phyloP scores from a whole-genome alignment of 37 sponge, comb jelly and placozoan genomes.

The Bolinopsis microptera region DNA sequence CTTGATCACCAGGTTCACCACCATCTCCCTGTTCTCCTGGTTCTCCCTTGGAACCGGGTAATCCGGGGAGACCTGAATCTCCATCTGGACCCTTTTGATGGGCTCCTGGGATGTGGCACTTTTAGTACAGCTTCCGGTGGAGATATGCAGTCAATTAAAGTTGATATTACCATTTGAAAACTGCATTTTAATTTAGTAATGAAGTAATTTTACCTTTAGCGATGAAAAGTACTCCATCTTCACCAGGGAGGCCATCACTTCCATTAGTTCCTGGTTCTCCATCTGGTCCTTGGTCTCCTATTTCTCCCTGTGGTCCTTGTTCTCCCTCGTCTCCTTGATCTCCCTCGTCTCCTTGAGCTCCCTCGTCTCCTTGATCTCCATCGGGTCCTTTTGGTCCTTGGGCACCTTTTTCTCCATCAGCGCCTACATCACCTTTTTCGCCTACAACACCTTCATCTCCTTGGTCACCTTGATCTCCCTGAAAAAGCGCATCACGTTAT shows the following conservation, averaged over 20 bases:
- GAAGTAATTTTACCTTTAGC: neutral
- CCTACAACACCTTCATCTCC: neutral
- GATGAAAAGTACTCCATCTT: neutral
- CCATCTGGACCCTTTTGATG: neutral
- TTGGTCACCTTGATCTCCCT: neutral
- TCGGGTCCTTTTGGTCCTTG: slow-evolving; percentile 2
- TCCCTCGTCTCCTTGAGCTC: slow-evolving; percentile 15
- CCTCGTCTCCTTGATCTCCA: slow-evolving; percentile 12
- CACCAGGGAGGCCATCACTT: neutral
- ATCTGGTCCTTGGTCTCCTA: neutral
- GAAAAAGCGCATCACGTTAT: too few relatives aligned
- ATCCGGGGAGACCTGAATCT: neutral
- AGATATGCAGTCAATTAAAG: neutral
- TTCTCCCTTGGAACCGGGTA: neutral
- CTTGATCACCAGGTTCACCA: neutral
- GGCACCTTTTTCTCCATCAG: neutral
- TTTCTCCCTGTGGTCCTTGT: neutral
- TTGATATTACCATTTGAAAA: too few relatives aligned
- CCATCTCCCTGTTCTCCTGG: neutral
- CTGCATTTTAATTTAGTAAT: neutral
- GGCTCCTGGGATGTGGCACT: too few relatives aligned
- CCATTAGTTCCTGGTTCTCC: slow-evolving; percentile 5
- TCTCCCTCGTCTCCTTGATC: neutral
- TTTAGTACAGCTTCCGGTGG: too few relatives aligned
- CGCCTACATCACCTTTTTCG: neutral